Evolutionary conservation across 2,113 vertebrate species (phyloP).

Genomic region (Varanus salvator): DNA sequence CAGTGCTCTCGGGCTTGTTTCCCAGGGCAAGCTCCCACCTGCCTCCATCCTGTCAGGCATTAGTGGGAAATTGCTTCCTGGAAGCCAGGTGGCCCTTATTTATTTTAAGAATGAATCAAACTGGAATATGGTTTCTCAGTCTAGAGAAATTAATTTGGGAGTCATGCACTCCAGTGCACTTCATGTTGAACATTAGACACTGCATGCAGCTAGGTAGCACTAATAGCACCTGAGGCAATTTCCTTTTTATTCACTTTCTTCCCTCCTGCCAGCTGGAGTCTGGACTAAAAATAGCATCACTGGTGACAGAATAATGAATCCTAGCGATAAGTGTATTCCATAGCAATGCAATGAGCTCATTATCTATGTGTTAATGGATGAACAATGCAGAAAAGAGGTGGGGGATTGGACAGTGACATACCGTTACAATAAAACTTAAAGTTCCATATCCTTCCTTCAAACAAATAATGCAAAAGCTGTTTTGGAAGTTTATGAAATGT

Average conservation of each 20-base stretch:
- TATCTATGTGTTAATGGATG: conserved; percentile 59
- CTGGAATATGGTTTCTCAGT: conserved; percentile 33
- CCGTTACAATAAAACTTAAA: conserved; percentile 30
- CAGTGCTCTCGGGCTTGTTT: conserved; percentile 21
- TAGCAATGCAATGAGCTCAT: conserved; percentile 49
- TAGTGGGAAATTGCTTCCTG: conserved; percentile 42
- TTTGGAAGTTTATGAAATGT: conserved; percentile 52
- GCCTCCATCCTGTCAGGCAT: background rate
- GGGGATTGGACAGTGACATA: conserved; percentile 32
- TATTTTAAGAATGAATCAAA: conserved; percentile 33
- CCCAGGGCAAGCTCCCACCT: conserved; percentile 3
- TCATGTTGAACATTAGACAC: conserved; percentile 59
- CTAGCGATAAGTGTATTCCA: conserved; percentile 32
- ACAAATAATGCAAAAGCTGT: conserved; percentile 31
- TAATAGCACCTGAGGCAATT: conserved; percentile 61
- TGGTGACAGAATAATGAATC: conserved; percentile 64
- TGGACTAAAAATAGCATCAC: conserved; percentile 59
- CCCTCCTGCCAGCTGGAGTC: conserved; percentile 57
- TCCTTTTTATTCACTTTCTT: conserved; percentile 55
- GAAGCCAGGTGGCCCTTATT: conserved; percentile 26
- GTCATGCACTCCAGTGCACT: conserved; percentile 48
- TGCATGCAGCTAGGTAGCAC: conserved; percentile 62
- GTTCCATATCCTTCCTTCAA: background rate
- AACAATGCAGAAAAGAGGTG: conserved; percentile 29
- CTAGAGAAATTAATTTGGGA: conserved; percentile 56